Percentiles rank a stretch among this genome's conserved stretches.
phyloP scores from a whole-genome alignment of 2,113 vertebrate species.

The Anolis sagrei region DNA sequence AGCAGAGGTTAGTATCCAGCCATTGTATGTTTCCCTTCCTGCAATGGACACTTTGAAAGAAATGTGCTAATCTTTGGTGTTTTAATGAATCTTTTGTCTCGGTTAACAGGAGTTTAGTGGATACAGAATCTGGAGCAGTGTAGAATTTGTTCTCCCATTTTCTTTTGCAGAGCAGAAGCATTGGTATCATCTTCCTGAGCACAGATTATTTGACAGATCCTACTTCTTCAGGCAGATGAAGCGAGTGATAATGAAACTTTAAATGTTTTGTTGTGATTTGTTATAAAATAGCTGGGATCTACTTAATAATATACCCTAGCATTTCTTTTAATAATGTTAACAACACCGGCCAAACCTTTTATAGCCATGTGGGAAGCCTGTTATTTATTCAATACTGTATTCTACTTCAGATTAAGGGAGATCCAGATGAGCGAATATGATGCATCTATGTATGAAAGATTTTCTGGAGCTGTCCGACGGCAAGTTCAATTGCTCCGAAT shows the following conservation, averaged over 20 bases:
- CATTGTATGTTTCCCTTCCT: background rate
- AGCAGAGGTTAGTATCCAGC: conserved; percentile 79
- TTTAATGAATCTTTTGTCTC: background rate
- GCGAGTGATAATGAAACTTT: background rate
- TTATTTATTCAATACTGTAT: background rate
- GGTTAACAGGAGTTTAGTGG: no score
- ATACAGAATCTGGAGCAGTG: no score
- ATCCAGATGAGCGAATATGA: conserved; percentile 97
- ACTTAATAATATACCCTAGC: background rate
- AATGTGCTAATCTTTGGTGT: background rate
- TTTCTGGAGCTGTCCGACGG: conserved; percentile 87
- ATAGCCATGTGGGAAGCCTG: no score
- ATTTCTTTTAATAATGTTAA: background rate
- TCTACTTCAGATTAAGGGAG: conserved; percentile 86
- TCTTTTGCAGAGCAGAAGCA: background rate
- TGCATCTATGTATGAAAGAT: conserved; percentile 87
- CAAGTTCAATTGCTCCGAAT: conserved; percentile 92
- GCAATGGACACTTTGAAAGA: background rate
- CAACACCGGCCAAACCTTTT: no score
- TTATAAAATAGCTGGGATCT: no score
- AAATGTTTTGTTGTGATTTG: background rate
- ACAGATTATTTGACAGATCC: no score
- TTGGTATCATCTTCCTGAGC: no score
- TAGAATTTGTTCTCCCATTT: no score
- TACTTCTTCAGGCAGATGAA: no score